Conservation (phyloP, 2,888 invertebrate genomes). For the Halocaridina rubra region DNA sequence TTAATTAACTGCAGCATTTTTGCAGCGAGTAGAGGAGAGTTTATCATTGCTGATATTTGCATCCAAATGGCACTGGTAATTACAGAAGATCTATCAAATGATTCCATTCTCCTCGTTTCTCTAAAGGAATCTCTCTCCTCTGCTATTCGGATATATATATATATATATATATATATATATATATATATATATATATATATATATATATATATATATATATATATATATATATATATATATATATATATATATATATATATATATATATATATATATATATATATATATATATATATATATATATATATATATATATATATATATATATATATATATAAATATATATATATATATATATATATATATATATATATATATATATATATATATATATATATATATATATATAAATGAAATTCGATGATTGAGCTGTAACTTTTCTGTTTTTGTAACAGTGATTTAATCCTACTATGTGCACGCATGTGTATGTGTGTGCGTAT, state of each 20-base stretch:
- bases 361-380: not conserved
- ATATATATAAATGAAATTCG: too few species aligned
- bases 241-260: not conserved
- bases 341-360: not conserved
- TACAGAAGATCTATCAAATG: too few species aligned
- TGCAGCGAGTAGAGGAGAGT: too few species aligned
- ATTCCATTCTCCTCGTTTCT: too few species aligned
- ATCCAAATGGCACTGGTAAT: too few species aligned
- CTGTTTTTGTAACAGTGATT: too few species aligned
- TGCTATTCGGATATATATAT: not conserved
- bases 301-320: not conserved
- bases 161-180: not conserved
- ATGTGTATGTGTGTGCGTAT: too few species aligned
- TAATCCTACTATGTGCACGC: too few species aligned
- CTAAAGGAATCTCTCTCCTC: too few species aligned
- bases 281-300: not conserved
- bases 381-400: not conserved
- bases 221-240: not conserved
- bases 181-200: not conserved
- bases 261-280: not conserved
- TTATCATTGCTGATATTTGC: too few species aligned
- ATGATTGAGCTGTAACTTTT: too few species aligned
- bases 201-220: not conserved
- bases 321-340: conserved; percentile 14
- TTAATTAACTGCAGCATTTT: too few species aligned